Percentiles rank a stretch among this genome's conserved stretches.
These are phyloP conservation scores for Pristionchus exspectatus DNA, from an alignment of 2,888 invertebrate genomes.

Conservation along the genomic window DNA sequence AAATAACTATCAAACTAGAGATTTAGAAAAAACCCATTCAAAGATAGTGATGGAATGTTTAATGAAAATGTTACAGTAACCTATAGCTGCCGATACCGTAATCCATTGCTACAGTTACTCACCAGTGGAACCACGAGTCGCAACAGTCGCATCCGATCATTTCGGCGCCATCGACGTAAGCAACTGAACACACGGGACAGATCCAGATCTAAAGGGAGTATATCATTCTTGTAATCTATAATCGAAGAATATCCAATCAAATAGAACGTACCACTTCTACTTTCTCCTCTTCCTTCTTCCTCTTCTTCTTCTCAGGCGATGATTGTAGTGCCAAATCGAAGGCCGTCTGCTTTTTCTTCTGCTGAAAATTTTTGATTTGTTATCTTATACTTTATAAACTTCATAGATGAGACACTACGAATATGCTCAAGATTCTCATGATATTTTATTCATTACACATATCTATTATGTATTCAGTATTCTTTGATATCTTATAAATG, in stretches of 20 bases:
- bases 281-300: conserved; percentile 23
- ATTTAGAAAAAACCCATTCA: not conserved
- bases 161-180: conserved; percentile 75
- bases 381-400: not conserved
- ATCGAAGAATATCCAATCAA: not conserved
- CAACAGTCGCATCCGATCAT: conserved; percentile 77
- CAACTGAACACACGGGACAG: conserved; percentile 76
- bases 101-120: not conserved
- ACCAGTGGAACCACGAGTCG: conserved; percentile 78
- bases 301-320: not conserved
- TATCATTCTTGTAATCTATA: not conserved
- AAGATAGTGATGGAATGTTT: not conserved
- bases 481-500: not conserved
- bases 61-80: not conserved
- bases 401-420: not conserved
- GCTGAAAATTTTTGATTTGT: not conserved
- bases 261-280: not conserved
- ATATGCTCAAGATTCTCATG: not conserved
- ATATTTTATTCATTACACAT: not conserved
- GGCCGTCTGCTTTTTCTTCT: conserved; percentile 31
- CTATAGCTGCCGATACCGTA: not conserved
- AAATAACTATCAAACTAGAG: not conserved
- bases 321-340: conserved; percentile 12
- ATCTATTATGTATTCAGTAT: not conserved
- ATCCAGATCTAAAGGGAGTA: conserved; percentile 71